Conservation (phyloP, 1,140 invertebrate genomes). For the Pemphigus obesinymphae region DNA sequence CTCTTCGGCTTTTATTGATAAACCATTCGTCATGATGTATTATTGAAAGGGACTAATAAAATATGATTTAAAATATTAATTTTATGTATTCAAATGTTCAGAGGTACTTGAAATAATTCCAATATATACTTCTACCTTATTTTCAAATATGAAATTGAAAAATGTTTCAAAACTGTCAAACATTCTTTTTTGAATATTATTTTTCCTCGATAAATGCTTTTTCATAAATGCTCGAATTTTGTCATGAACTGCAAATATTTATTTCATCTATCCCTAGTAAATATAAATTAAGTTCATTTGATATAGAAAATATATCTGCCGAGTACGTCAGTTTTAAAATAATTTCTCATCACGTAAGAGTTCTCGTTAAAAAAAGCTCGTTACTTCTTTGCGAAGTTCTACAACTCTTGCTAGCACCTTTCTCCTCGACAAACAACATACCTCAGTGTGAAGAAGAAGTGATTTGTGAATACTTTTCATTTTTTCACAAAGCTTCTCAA, state of each 20-base stretch:
- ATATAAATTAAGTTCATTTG: neutral
- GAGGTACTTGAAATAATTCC: neutral
- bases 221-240: neutral
- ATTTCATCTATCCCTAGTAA: neutral
- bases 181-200: neutral
- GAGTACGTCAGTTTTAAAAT: neutral
- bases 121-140: neutral
- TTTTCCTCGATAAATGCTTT: neutral
- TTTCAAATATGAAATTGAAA: neutral
- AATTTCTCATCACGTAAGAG: neutral
- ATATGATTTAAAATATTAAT: neutral
- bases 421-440: constrained; percentile 49
- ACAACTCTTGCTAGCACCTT: constrained; percentile 49
- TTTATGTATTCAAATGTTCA: neutral
- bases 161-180: neutral
- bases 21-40: neutral
- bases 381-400: constrained; percentile 45
- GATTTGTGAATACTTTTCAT: constrained; percentile 49
- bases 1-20: neutral
- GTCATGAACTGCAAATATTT: neutral
- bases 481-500: constrained; percentile 48
- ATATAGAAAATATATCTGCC: neutral
- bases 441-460: constrained; percentile 48
- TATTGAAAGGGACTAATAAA: neutral
- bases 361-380: neutral